Evolutionary conservation across 2,888 invertebrate species (phyloP).

Genomic region (Chromoteleia sp.): DNA sequence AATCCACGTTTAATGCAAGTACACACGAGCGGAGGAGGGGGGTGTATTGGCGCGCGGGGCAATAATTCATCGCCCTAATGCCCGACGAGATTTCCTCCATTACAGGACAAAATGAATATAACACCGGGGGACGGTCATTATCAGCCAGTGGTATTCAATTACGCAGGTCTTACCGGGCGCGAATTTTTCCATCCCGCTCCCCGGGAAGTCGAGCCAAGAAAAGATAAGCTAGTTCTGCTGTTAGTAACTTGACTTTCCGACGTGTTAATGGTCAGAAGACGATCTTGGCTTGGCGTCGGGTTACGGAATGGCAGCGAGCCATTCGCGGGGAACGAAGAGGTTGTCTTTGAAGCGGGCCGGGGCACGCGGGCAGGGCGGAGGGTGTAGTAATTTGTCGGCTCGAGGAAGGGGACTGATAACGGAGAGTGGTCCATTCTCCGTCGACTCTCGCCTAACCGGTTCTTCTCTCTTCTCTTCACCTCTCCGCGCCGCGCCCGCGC

Average conservation of each 20-base stretch:
- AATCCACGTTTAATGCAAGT: conserved; percentile 16
- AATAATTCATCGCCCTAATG: conserved; percentile 48
- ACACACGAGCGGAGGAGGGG: conserved; percentile 4
- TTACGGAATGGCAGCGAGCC: conserved; percentile 70
- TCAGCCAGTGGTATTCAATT: conserved; percentile 59
- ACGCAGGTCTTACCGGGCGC: conserved; percentile 43
- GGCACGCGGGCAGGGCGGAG: conserved; percentile 71
- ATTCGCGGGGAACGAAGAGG: conserved; percentile 61
- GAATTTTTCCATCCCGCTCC: conserved; percentile 51
- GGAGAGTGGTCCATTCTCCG: conserved; percentile 83
- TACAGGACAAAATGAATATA: conserved; percentile 42
- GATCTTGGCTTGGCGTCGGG: conserved; percentile 64
- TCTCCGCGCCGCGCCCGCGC: conserved; percentile 64
- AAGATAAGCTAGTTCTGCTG: conserved; percentile 68
- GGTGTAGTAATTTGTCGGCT: conserved; percentile 84
- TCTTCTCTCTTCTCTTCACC: conserved; percentile 42
- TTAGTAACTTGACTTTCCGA: conserved; percentile 68
- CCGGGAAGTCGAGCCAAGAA: conserved; percentile 46
- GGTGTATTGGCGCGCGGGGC: conserved; percentile 17
- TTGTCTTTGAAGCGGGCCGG: conserved; percentile 77
- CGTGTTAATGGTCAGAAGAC: conserved; percentile 71
- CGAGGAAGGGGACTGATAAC: conserved; percentile 83
- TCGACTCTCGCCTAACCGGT: conserved; percentile 75
- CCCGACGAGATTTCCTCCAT: conserved; percentile 51
- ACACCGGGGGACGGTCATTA: conserved; percentile 36